Conservation (phyloP, 30 jellyfish, hydroid and myxozoan species). For the Morbakka virulenta region DNA sequence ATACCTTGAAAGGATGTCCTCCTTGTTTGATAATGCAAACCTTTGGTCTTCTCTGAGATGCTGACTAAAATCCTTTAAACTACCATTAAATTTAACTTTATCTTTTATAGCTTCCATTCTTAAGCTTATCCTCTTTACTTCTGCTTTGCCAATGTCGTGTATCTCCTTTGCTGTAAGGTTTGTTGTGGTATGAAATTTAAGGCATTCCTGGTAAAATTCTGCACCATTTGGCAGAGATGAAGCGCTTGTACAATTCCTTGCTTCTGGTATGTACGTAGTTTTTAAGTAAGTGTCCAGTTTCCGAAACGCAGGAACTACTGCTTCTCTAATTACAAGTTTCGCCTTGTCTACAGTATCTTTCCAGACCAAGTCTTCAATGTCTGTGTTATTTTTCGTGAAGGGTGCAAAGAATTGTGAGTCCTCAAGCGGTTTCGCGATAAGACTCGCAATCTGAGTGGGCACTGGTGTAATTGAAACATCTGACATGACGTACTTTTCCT, state of each 20-base stretch:
- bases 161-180: conserved; percentile 59
- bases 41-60: conserved; percentile 54
- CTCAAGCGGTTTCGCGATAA: conserved; percentile 4
- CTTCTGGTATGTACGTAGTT: conserved; percentile 43
- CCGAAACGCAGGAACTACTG: conserved; percentile 37
- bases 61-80: conserved; percentile 39
- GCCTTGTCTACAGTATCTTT: conserved; percentile 24
- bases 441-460: conserved; percentile 28
- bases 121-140: conserved; percentile 64
- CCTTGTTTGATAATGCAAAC: conserved; percentile 47
- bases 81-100: conserved; percentile 58
- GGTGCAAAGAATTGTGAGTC: conserved; percentile 64
- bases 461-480: conserved; percentile 55
- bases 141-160: conserved; percentile 64
- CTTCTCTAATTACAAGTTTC: conserved; percentile 3
- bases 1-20: conserved; percentile 64
- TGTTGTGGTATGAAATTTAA: conserved; percentile 87
- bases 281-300: conserved; percentile 28
- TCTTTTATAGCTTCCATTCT: conserved; percentile 56
- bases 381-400: conserved; percentile 34
- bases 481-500: conserved; percentile 43
- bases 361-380: conserved; percentile 22
- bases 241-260: conserved; percentile 49
- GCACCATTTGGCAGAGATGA: conserved; percentile 58
- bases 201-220: conserved; percentile 68